Percentiles rank a stretch among this genome's conserved stretches.
These are phyloP conservation scores for Catharus bicknelli DNA, from an alignment of 2,113 vertebrate species.

Conservation along the genomic window DNA sequence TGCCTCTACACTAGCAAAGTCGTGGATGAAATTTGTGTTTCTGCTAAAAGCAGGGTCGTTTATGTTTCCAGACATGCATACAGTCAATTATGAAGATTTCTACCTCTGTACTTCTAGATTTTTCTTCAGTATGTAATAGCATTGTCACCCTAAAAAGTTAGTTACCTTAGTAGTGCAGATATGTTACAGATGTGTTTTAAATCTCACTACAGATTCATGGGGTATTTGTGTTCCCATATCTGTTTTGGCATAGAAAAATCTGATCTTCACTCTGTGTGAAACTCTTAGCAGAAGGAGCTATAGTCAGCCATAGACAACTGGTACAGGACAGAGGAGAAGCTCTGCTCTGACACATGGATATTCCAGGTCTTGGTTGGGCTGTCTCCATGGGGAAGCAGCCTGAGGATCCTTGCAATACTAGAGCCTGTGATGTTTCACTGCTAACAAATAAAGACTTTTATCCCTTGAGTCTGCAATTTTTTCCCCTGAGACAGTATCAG, in stretches of 20 bases:
- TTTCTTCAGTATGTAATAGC: background rate
- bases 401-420: background rate
- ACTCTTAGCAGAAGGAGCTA: background rate
- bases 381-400: background rate
- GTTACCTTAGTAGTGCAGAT: background rate
- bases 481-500: background rate
- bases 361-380: background rate
- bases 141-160: background rate
- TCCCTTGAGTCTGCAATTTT: background rate
- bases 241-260: background rate
- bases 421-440: background rate
- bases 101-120: background rate
- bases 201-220: background rate
- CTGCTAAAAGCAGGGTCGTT: background rate
- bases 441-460: background rate
- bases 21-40: background rate
- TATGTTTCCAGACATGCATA: background rate
- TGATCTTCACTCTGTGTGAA: background rate
- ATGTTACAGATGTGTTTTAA: background rate
- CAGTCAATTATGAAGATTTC: background rate
- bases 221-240: background rate
- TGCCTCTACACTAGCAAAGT: background rate
- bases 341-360: background rate
- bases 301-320: background rate
- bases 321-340: background rate